Evolutionary conservation across 2,888 invertebrate genomes (phyloP).

Genomic region (Halictus quadricinctus): DNA sequence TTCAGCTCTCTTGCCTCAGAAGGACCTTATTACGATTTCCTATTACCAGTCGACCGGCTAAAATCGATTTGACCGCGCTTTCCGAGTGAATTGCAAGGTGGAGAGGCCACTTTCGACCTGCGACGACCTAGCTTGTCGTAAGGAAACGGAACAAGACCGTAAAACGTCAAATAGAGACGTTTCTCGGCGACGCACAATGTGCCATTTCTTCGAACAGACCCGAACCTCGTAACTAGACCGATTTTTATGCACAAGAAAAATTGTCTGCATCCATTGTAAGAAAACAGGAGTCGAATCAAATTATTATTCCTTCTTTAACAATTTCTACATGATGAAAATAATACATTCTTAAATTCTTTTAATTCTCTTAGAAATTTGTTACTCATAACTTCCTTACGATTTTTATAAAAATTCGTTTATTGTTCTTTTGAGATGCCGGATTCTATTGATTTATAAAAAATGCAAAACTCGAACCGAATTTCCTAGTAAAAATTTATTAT

Average conservation of each 20-base stretch:
- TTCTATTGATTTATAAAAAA: too few relatives aligned
- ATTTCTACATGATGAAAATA: neutral
- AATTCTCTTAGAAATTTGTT: too few relatives aligned
- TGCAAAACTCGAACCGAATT: too few relatives aligned
- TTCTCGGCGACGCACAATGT: neutral
- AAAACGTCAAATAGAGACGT: constrained; percentile 1
- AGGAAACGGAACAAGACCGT: constrained; percentile 1
- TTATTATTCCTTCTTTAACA: neutral
- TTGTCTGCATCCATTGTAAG: neutral
- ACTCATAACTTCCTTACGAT: too few relatives aligned
- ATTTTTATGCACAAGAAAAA: neutral
- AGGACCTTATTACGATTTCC: constrained; percentile 62
- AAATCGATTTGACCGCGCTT: constrained; percentile 54
- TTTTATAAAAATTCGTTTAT: too few relatives aligned
- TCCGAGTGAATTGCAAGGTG: constrained; percentile 12
- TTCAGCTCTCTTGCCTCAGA: constrained; percentile 40
- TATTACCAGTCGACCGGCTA: constrained; percentile 55
- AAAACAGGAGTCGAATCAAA: neutral
- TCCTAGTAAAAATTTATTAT: too few relatives aligned
- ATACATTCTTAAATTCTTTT: too few relatives aligned
- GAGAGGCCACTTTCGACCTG: neutral
- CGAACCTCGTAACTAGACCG: neutral
- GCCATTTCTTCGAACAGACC: neutral
- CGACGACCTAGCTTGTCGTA: neutral
- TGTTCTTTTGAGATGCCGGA: too few relatives aligned